Percentiles rank a stretch among this genome's conserved stretches.
These are phyloP conservation scores for Rhinolophus ferrumequinum DNA, from an alignment of 2,113 vertebrate genomes.

Conservation along the genomic window DNA sequence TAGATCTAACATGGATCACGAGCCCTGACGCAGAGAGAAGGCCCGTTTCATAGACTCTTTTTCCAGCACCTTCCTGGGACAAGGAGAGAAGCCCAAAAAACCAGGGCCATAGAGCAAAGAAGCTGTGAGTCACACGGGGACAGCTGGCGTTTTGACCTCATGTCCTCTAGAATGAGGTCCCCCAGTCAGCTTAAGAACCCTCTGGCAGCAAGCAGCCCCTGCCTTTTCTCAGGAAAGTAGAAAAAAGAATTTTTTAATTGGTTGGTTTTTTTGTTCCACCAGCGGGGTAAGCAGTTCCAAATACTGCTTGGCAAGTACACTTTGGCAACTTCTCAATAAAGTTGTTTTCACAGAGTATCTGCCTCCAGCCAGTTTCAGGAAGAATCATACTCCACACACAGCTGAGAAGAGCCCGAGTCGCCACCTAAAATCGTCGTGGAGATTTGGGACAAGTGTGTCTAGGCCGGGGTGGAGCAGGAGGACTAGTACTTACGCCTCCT, in stretches of 20 bases:
- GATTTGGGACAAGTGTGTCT: background rate
- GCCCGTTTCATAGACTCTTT: background rate
- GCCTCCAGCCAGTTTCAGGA: background rate
- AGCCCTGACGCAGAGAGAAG: background rate
- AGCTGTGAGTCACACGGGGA: background rate
- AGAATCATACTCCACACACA: background rate
- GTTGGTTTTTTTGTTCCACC: background rate
- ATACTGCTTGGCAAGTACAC: background rate
- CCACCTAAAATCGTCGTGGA: rapidly evolving
- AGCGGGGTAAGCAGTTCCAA: background rate
- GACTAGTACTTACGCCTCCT: rapidly evolving
- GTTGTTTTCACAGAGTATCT: background rate
- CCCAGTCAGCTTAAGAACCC: background rate
- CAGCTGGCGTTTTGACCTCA: background rate
- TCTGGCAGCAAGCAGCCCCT: background rate
- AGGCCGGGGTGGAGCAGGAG: background rate
- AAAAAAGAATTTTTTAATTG: background rate
- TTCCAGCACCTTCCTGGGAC: background rate
- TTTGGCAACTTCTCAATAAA: background rate
- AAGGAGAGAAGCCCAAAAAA: background rate
- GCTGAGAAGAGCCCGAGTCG: background rate
- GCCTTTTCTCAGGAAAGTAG: background rate
- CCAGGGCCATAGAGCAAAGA: background rate
- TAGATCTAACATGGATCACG: no score
- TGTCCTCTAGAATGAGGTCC: background rate